Percentiles rank a stretch among this genome's conserved stretches.
phyloP scores from a whole-genome alignment of 2,113 vertebrate species.

The Melanostigma gelatinosum region DNA sequence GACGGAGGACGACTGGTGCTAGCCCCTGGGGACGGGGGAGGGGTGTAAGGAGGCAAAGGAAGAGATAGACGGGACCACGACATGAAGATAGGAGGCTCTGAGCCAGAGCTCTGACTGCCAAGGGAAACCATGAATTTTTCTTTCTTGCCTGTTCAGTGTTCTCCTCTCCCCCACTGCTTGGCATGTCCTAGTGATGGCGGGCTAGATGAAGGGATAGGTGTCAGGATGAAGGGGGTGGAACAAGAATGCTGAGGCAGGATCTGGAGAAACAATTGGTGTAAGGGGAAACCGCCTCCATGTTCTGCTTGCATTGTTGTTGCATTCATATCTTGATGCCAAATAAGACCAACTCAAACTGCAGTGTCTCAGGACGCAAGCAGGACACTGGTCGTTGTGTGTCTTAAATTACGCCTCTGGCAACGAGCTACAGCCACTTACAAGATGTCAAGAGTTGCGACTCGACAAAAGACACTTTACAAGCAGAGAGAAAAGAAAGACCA shows the following conservation, averaged over 20 bases:
- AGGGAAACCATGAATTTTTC: conserved; percentile 72
- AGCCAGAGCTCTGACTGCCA: conserved; percentile 70
- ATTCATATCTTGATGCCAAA: conserved; percentile 75
- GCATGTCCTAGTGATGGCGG: conserved; percentile 54
- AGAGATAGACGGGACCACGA: conserved; percentile 21
- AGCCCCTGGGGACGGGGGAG: conserved; percentile 81
- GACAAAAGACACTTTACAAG: conserved; percentile 73
- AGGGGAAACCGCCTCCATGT: conserved; percentile 36
- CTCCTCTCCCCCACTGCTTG: conserved; percentile 69
- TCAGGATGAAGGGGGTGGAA: conserved; percentile 53
- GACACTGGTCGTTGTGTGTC: conserved; percentile 69
- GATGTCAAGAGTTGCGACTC: conserved; percentile 79
- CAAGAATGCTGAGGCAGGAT: conserved; percentile 51
- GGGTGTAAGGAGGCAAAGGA: conserved; percentile 45
- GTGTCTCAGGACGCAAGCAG: conserved; percentile 57
- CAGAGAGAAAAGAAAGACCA: conserved; percentile 69
- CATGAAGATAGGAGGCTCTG: conserved; percentile 52
- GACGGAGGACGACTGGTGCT: conserved; percentile 94
- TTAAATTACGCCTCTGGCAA: conserved; percentile 75
- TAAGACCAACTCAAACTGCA: conserved; percentile 59
- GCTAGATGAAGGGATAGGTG: conserved; percentile 24
- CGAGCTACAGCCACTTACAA: conserved; percentile 78
- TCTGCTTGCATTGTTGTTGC: conserved; percentile 60
- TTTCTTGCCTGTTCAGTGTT: conserved; percentile 66
- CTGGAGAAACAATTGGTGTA: conserved; percentile 34